These are phyloP conservation scores for Clangula hyemalis DNA, from an alignment of 2,797 vertebrate species.

Conservation along the genomic window DNA sequence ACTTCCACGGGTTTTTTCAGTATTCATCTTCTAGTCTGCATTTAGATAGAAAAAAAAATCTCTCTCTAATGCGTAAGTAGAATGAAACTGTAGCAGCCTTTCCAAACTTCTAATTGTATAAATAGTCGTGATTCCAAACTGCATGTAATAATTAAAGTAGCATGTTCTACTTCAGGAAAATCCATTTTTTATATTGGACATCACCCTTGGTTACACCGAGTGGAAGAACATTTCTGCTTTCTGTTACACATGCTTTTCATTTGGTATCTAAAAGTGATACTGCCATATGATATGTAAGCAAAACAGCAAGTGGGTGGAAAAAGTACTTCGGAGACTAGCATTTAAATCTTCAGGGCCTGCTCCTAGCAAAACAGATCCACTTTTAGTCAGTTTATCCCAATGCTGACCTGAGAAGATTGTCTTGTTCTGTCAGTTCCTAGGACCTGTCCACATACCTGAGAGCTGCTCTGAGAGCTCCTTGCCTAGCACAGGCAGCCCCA, in stretches of 20 bases:
- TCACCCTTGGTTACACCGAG: slow-evolving; percentile 37
- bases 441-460: not conserved
- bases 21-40: slow-evolving; percentile 14
- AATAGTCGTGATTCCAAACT: slow-evolving; percentile 68
- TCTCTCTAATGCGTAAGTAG: slow-evolving; percentile 4
- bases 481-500: not conserved
- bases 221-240: slow-evolving; percentile 41
- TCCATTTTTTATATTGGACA: slow-evolving; percentile 50
- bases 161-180: slow-evolving; percentile 65
- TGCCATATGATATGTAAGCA: slow-evolving; percentile 32
- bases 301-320: slow-evolving; percentile 32
- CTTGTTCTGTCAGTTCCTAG: not conserved
- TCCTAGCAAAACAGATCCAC: slow-evolving; percentile 3
- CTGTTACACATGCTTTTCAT: slow-evolving; percentile 72
- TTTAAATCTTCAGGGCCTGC: not conserved
- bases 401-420: not conserved
- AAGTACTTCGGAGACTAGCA: slow-evolving; percentile 24
- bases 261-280: slow-evolving; percentile 66
- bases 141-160: slow-evolving; percentile 71
- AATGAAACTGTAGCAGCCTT: slow-evolving; percentile 46
- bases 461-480: not conserved
- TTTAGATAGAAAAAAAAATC: not conserved
- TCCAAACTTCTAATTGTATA: slow-evolving; percentile 74
- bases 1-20: not conserved
- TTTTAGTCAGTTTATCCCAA: not conserved